Evolutionary conservation across 2,113 vertebrate species (phyloP).

Genomic region (Saguinus imperator): DNA sequence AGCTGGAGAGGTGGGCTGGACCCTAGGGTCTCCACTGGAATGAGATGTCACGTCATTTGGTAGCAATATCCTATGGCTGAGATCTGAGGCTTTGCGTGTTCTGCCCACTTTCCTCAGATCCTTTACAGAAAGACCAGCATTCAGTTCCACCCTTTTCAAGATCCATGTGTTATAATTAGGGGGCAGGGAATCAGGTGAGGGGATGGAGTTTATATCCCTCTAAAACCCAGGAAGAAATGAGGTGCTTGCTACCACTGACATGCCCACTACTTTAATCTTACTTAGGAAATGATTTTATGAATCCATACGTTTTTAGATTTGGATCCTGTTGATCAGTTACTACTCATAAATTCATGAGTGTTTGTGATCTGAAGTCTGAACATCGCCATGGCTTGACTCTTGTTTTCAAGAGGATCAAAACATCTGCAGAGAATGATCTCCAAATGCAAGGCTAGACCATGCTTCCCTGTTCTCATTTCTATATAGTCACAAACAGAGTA

Average conservation of each 20-base stretch:
- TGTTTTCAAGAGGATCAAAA: not conserved
- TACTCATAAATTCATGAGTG: not conserved
- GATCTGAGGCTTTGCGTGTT: rapidly evolving
- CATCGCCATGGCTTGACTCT: not conserved
- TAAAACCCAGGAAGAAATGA: not conserved
- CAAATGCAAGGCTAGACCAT: not conserved
- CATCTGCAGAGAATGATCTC: not conserved
- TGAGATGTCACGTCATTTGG: rapidly evolving
- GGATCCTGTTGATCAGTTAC: not conserved
- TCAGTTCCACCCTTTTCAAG: not conserved
- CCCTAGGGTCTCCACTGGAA: not conserved
- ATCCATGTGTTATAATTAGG: not conserved
- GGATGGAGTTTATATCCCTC: not conserved
- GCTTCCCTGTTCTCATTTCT: not conserved
- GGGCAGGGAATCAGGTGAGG: not conserved
- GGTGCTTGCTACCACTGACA: not conserved
- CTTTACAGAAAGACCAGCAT: not conserved
- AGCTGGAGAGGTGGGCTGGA: not conserved
- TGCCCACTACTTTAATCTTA: not conserved
- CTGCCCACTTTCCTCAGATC: not conserved
- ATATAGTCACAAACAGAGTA: not conserved
- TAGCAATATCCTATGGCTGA: not conserved
- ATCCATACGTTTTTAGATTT: not conserved
- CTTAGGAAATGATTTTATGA: not conserved
- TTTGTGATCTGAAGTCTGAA: not conserved